phyloP scores from a whole-genome alignment of 2,113 vertebrate genomes.

The Carassius carassius region DNA sequence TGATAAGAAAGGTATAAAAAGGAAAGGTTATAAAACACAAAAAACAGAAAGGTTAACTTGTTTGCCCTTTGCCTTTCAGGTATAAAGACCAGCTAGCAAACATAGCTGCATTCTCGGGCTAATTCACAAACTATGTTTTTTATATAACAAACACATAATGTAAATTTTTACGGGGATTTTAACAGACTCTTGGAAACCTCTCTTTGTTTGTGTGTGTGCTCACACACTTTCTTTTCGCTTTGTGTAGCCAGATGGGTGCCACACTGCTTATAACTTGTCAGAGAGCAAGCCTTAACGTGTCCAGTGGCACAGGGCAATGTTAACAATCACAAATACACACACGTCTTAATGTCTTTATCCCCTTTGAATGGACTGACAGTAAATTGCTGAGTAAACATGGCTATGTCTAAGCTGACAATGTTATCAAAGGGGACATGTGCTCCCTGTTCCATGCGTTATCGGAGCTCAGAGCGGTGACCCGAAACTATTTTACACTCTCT shows the following conservation, averaged over 20 bases:
- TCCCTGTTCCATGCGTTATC: conserved; percentile 7
- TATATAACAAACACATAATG: not conserved
- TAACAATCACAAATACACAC: conserved; percentile 18
- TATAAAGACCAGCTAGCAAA: not conserved
- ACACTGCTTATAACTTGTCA: conserved; percentile 47
- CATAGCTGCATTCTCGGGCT: not conserved
- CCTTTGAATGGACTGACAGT: conserved; percentile 52
- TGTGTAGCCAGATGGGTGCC: conserved; percentile 49
- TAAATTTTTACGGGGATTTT: not conserved
- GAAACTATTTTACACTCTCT: conserved; percentile 25
- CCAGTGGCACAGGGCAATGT: conserved; percentile 27
- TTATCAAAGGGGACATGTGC: conserved; percentile 42
- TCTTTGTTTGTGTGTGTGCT: conserved; percentile 9
- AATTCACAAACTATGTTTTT: not conserved
- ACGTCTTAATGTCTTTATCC: conserved; percentile 45
- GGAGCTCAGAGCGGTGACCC: conserved; percentile 17
- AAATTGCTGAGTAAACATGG: conserved; percentile 55
- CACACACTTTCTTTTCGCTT: conserved; percentile 22
- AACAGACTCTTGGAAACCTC: conserved; percentile 8
- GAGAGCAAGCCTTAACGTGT: conserved; percentile 48
- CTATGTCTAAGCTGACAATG: conserved; percentile 41
- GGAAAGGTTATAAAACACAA: too few species aligned
- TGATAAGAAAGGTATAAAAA: too few species aligned
- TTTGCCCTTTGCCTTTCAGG: conserved; percentile 75
- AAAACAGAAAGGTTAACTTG: conserved; percentile 74